A percentile compares a stretch with the other conserved stretches of the same genome.
phyloP scores from a whole-genome alignment of 2,797 vertebrate species.

The Cossypha caffra region DNA sequence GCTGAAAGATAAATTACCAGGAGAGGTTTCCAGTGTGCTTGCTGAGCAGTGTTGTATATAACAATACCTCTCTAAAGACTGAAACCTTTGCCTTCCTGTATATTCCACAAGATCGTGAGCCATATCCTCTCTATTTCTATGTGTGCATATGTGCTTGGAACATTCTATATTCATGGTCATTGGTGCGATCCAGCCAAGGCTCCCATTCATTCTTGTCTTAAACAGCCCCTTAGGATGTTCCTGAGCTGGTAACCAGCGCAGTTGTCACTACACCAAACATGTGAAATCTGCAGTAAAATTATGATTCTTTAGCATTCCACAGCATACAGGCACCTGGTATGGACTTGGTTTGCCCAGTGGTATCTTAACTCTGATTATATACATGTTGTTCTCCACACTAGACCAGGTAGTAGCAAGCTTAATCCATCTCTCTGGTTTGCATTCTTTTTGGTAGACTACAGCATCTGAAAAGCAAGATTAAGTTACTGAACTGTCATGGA shows the following conservation, averaged over 20 bases:
- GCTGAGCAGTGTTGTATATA: neutral
- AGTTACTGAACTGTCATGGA: neutral
- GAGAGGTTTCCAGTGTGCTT: neutral
- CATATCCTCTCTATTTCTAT: neutral
- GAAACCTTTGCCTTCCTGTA: neutral
- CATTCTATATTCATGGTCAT: neutral
- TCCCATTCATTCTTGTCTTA: neutral
- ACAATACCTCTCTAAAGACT: neutral
- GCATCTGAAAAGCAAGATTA: neutral
- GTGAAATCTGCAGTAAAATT: neutral
- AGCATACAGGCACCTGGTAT: neutral
- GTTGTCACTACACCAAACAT: fast-evolving
- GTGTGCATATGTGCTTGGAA: fast-evolving
- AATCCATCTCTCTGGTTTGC: neutral
- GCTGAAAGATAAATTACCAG: constrained; percentile 28
- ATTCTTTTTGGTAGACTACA: neutral
- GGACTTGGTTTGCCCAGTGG: neutral
- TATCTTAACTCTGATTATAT: neutral
- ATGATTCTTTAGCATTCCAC: neutral
- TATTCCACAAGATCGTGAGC: fast-evolving
- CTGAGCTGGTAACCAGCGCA: neutral
- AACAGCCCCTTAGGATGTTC: neutral
- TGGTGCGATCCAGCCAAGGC: neutral
- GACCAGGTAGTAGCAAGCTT: neutral
- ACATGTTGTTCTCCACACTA: neutral